phyloP scores from a whole-genome alignment of 2,888 invertebrate genomes.

The Bellardia pandia region DNA sequence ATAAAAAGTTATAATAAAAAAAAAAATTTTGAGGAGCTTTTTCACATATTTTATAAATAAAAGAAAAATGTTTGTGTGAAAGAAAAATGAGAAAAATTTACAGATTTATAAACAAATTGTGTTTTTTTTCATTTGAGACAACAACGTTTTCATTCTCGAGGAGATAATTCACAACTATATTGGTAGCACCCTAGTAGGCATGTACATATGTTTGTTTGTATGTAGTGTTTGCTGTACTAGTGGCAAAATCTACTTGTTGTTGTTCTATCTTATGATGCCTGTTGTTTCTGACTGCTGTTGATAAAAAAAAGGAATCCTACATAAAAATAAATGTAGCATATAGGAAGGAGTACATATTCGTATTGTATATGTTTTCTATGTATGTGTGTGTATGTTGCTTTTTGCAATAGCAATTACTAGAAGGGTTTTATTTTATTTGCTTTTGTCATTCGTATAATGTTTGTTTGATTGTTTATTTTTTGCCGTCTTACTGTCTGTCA shows the following conservation, averaged over 20 bases:
- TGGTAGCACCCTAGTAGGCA: neutral
- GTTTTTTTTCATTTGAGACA: too few relatives aligned
- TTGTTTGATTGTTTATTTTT: slow-evolving; percentile 15
- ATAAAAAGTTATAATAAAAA: too few relatives aligned
- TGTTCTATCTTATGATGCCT: slow-evolving; percentile 6
- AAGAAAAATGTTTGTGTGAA: too few relatives aligned
- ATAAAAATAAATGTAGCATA: neutral
- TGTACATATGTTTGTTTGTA: too few relatives aligned
- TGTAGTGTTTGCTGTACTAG: too few relatives aligned
- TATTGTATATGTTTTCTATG: neutral
- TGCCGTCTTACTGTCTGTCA: slow-evolving; percentile 23
- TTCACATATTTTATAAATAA: too few relatives aligned
- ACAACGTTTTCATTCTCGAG: too few relatives aligned
- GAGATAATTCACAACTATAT: too few relatives aligned
- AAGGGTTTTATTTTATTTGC: slow-evolving; percentile 1
- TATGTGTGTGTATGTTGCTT: neutral
- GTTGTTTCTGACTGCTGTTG: slow-evolving; percentile 20
- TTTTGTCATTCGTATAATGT: neutral
- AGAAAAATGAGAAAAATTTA: too few relatives aligned
- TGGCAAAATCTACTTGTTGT: slow-evolving; percentile 16
- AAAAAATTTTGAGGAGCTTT: too few relatives aligned
- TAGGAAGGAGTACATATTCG: neutral
- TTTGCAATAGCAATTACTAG: neutral
- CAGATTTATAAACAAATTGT: too few relatives aligned
- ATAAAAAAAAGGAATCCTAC: neutral